These are phyloP conservation scores for Zingel zingel DNA, from an alignment of 2,113 vertebrate genomes.

Conservation along the genomic window DNA sequence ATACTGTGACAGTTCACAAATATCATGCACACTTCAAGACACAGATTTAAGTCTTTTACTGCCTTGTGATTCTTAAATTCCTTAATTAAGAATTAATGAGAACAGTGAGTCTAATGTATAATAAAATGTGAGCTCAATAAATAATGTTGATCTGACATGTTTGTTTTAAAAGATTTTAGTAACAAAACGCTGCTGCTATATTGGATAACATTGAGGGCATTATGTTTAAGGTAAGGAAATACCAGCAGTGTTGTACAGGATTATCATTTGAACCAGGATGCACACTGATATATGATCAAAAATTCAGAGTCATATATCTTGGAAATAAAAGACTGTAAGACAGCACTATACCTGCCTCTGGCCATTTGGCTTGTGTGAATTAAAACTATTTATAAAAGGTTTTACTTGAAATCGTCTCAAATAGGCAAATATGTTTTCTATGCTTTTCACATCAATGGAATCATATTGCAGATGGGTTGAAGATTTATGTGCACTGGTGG, in stretches of 20 bases:
- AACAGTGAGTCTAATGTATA: too few relatives aligned
- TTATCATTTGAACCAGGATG: neutral
- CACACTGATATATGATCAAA: too few relatives aligned
- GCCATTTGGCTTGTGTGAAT: conserved; percentile 13
- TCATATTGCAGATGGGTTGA: neutral
- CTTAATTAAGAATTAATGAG: neutral
- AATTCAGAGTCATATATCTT: neutral
- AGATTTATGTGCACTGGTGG: neutral
- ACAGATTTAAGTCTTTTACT: neutral
- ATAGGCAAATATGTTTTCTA: neutral
- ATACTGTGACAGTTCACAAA: conserved; percentile 8
- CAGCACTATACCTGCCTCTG: conserved; percentile 7
- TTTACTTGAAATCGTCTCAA: neutral
- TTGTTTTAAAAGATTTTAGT: conserved; percentile 4
- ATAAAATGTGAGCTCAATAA: neutral
- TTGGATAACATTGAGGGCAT: conserved; percentile 37
- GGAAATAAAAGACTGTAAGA: conserved; percentile 6
- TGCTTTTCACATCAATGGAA: neutral
- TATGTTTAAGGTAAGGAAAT: neutral
- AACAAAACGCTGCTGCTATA: neutral
- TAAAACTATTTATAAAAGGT: neutral
- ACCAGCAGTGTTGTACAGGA: neutral
- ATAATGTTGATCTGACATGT: neutral
- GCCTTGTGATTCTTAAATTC: neutral
- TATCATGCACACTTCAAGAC: neutral